Evolutionary conservation across 2,113 vertebrate species (phyloP).

Genomic region (Rhynchomys soricoides): DNA sequence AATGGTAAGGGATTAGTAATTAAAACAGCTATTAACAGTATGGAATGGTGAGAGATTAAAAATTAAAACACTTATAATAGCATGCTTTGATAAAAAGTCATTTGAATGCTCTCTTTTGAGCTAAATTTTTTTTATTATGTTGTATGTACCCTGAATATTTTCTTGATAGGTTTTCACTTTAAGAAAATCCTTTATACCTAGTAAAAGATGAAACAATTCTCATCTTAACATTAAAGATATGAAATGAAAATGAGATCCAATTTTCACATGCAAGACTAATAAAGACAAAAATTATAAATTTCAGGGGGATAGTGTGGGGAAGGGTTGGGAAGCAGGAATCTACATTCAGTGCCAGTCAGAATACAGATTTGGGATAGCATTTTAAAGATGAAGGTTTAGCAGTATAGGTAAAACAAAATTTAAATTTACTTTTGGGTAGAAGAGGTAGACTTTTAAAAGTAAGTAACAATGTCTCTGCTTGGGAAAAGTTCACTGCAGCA

Average conservation of each 20-base stretch:
- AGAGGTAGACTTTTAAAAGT: conserved; percentile 18
- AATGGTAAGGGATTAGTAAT: background rate
- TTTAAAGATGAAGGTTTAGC: background rate
- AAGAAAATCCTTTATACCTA: background rate
- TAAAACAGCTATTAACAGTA: background rate
- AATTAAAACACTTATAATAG: background rate
- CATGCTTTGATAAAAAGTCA: background rate
- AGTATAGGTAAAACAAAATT: background rate
- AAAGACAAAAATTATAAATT: background rate
- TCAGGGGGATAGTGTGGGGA: background rate
- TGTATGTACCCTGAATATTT: background rate
- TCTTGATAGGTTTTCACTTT: background rate
- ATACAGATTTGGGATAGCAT: background rate
- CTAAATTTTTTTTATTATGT: background rate
- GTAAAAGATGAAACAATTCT: conserved; percentile 1
- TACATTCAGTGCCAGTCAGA: rapidly evolving
- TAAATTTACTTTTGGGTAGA: background rate
- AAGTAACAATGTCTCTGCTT: background rate
- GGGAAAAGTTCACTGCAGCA: conserved; percentile 4
- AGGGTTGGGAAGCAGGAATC: background rate
- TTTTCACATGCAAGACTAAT: conserved; percentile 5
- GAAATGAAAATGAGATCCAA: background rate
- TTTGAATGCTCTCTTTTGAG: background rate
- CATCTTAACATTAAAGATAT: conserved; percentile 2
- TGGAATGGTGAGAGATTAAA: background rate